These are phyloP conservation scores for Amphipyra berbera DNA, from an alignment of 2,888 invertebrate species.

Conservation along the genomic window DNA sequence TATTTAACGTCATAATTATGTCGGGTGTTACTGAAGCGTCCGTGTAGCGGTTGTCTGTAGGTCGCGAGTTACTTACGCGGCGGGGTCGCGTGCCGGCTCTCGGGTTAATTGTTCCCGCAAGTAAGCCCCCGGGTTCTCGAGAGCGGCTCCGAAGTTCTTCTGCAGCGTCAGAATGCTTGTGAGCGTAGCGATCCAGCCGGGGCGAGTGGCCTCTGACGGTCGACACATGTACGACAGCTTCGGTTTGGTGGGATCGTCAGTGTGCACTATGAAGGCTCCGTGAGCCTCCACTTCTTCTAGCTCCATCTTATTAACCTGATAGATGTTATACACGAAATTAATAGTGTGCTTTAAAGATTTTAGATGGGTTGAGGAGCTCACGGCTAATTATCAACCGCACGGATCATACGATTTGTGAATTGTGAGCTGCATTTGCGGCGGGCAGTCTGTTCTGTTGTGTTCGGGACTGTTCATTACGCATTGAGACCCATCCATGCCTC, in stretches of 20 bases:
- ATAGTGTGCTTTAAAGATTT: too few relatives aligned
- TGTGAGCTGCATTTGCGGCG: too few relatives aligned
- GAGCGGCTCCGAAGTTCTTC: conserved; percentile 97
- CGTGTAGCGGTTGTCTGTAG: conserved; percentile 6
- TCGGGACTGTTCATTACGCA: too few relatives aligned
- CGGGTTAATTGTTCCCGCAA: conserved; percentile 78
- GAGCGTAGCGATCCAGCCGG: conserved; percentile 96
- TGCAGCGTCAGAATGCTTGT: conserved; percentile 97
- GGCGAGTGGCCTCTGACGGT: conserved; percentile 92
- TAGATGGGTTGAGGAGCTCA: too few relatives aligned
- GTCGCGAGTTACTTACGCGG: conserved; percentile 76
- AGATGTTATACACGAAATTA: not conserved
- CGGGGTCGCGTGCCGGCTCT: conserved; percentile 72
- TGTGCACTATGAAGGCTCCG: conserved; percentile 87
- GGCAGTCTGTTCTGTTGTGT: too few relatives aligned
- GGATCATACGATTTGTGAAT: too few relatives aligned
- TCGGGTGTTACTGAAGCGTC: conserved; percentile 15
- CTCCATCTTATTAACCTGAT: conserved; percentile 98
- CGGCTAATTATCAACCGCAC: too few relatives aligned
- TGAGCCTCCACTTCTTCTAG: conserved; percentile 90
- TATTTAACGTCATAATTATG: conserved; percentile 5
- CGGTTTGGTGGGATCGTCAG: conserved; percentile 94
- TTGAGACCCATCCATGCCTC: too few relatives aligned
- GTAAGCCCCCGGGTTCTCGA: conserved; percentile 96
- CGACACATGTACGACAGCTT: conserved; percentile 94